A percentile compares a stretch with the other conserved stretches of the same genome.
Evolutionary conservation across 2,113 vertebrate species (phyloP).

Genomic region (Sigmodon hispidus): DNA sequence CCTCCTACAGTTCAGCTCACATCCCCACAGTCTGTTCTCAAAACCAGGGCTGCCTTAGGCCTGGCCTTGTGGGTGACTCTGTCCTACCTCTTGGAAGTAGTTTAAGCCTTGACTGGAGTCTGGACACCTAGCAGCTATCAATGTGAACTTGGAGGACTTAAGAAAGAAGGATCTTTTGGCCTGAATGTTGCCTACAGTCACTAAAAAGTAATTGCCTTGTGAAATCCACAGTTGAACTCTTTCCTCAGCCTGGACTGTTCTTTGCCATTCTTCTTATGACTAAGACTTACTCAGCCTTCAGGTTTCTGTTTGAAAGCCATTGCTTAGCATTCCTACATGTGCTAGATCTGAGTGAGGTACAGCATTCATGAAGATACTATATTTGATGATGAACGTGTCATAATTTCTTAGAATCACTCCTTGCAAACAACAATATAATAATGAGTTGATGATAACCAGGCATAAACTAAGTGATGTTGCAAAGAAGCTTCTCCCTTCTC

Average conservation of each 20-base stretch:
- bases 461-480: constrained; percentile 10
- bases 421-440: not conserved
- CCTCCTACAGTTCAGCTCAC: too few species aligned
- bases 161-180: too few species aligned
- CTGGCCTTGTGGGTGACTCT: too few species aligned
- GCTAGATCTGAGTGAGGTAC: not conserved
- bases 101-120: too few species aligned
- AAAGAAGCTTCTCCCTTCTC: constrained; percentile 14
- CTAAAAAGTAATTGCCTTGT: not conserved
- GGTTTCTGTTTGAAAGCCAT: constrained; percentile 21
- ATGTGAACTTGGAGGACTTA: too few species aligned
- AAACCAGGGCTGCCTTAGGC: too few species aligned
- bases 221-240: not conserved
- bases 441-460: constrained; percentile 48
- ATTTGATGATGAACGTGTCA: not conserved
- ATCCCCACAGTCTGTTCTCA: too few species aligned
- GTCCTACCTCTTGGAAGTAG: too few species aligned
- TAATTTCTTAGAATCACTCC: not conserved
- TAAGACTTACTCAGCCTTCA: not conserved
- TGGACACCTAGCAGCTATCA: too few species aligned
- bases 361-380: not conserved
- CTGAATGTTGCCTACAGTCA: too few species aligned
- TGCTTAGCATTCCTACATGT: constrained; percentile 6
- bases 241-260: constrained; percentile 1
- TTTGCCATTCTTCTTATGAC: not conserved